phyloP scores from a whole-genome alignment of 1,140 invertebrate species.

The Copidosoma floridanum region DNA sequence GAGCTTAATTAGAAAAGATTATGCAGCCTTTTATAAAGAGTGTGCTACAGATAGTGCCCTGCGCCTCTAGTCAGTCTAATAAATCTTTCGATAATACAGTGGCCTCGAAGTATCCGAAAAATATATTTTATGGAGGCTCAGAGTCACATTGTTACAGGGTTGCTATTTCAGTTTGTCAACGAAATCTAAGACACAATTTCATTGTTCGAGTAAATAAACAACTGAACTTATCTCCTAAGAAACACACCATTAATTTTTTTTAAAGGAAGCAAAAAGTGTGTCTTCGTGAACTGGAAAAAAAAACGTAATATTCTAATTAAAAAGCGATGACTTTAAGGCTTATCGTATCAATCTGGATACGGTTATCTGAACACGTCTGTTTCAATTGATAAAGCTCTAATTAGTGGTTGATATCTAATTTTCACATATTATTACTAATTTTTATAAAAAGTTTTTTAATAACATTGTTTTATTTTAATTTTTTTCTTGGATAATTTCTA shows the following conservation, averaged over 20 bases:
- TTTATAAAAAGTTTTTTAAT: not conserved
- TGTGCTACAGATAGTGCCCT: slow-evolving; percentile 14
- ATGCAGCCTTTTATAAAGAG: slow-evolving; percentile 9
- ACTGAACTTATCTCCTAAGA: slow-evolving; percentile 15
- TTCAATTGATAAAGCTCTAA: slow-evolving; percentile 14
- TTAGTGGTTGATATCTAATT: slow-evolving; percentile 6
- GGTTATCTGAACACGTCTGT: not conserved
- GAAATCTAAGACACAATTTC: slow-evolving; percentile 23
- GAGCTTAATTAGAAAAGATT: slow-evolving; percentile 3
- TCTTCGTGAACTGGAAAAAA: slow-evolving; percentile 17
- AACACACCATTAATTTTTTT: slow-evolving; percentile 13
- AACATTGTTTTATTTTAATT: not conserved
- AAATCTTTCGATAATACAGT: slow-evolving; percentile 30
- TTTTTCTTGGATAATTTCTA: slow-evolving; percentile 1
- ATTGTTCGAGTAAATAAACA: slow-evolving; percentile 8
- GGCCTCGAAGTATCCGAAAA: slow-evolving; percentile 26
- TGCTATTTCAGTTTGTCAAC: slow-evolving; percentile 24
- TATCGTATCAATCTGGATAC: slow-evolving; percentile 16
- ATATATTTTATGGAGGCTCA: slow-evolving; percentile 24
- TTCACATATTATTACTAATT: not conserved
- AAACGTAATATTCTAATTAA: slow-evolving; percentile 9
- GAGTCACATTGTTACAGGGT: slow-evolving; percentile 22
- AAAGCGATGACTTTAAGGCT: slow-evolving; percentile 16
- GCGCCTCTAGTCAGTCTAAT: slow-evolving; percentile 29
- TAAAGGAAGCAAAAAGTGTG: not conserved